Evolutionary conservation across 2,888 invertebrate genomes (phyloP).

Genomic region (Cantharis rustica): DNA sequence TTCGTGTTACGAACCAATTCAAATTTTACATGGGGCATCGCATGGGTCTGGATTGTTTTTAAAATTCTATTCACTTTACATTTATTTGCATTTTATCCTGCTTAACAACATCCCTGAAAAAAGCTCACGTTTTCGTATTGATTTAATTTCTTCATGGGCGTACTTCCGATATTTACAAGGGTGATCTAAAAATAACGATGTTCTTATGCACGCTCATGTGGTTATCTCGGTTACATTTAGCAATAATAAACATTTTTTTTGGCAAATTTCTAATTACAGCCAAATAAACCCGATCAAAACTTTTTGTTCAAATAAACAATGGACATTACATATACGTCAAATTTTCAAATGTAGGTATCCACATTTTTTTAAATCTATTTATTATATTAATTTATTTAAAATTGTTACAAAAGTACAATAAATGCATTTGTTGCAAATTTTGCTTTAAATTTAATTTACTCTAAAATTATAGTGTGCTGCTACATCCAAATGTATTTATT

Average conservation of each 20-base stretch:
- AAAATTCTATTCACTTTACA: neutral
- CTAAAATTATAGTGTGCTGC: too few species aligned
- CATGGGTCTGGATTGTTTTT: neutral
- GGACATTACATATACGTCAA: too few species aligned
- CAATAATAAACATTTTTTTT: neutral
- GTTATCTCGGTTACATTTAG: neutral
- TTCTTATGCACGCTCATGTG: neutral
- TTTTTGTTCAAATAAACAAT: neutral
- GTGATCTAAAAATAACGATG: neutral
- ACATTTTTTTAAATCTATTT: too few species aligned
- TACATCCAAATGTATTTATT: too few species aligned
- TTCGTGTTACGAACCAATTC: constrained; percentile 2
- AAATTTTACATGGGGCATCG: neutral
- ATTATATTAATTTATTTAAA: too few species aligned
- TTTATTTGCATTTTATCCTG: neutral
- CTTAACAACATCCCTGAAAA: neutral
- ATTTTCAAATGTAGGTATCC: too few species aligned
- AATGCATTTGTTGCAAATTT: too few species aligned
- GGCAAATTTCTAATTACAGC: neutral
- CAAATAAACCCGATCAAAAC: neutral
- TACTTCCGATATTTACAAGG: neutral
- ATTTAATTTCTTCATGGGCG: neutral
- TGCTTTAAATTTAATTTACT: too few species aligned
- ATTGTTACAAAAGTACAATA: too few species aligned
- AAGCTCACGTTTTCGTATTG: neutral